Evolutionary conservation across 2,888 invertebrate genomes (phyloP), one percentile per base, ranked within the genome.

Genomic region (Melolontha melolontha): DNA sequence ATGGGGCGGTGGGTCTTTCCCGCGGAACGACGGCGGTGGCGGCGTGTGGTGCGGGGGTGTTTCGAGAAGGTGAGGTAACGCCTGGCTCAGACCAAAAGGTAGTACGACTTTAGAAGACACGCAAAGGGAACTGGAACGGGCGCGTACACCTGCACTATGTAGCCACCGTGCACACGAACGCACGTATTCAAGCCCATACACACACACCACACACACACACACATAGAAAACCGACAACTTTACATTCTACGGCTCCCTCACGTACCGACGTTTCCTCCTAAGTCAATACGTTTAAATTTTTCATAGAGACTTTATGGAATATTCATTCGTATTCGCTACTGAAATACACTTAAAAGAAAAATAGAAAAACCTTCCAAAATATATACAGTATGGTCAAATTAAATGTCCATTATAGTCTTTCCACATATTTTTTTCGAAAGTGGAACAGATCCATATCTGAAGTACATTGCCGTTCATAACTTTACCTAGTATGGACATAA

Each of bases 101-200:
- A 34, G 34, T 29, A 54, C 39, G 29, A 10, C 16, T 22, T 49
- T 34, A 29, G 42, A 65, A 66, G 22, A 67, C 69, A 69, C 69
- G 69, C 69, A 66, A 69, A 59, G 65, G 65, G 63, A 69, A 69
- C 66, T 66, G 57, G 64, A 64, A 64, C 69, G 69, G 59, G 57
- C 14, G 57, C 57, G 64, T 67, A 64, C 69, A 67, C 69, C 66
- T 69, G 69, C 66, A 42, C 52, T 52, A 52, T 22, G 41, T 16
- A 29, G 22, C 22, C 29, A 22, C 57, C 57, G 42, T 22, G 17
- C 8, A 8, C 52, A 39, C 16, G 47, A 14, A 47, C 16, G 14
- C 16, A 16, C 12, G 47, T 14, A 14, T 44, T 16, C 47, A 47
- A 17, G 22, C 22, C 29, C 29, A 29, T 6, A 29, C 29, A 6